Base-by-base conservation (phyloP, 2,797 vertebrate species). In the Tenualosa thibaudeaui region DNA sequence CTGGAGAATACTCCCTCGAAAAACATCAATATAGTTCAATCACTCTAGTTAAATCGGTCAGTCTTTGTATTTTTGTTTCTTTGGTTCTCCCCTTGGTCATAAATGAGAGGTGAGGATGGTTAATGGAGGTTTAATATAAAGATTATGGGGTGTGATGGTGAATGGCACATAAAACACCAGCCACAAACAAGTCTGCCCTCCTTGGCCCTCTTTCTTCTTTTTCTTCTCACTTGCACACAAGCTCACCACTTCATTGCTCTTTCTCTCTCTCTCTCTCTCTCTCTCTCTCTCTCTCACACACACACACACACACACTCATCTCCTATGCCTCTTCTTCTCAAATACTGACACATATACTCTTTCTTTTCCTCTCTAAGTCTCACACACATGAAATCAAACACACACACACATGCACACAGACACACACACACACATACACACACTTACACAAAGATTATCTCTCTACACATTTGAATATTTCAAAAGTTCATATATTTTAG, bases 61-160 rank as follows among this genome's bases (percentile, higher is more conserved):
- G 19, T 78, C 31, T 31, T 3, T 78, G 37, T 46, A 2, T 46
- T 22, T 46, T 78, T 78, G 0, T 46, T 46, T 43, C 26, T 71
- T 40, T 46, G 15, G 5, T 22, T 46, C 40, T 22, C 37, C 4
- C 8, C 37, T 46, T 22, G 43, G 71, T 43, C 17, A 78, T 78
- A 78, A 78, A 43, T 78, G 37, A 78, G 37, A 46, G 71, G 71
- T 78, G 71, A 78, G 1, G 43, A 78, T 78, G 40, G 40, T 19
- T 78, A 78, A 78, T 78, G 40, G 37, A 40, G 9, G 71, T 78
- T 46, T 78, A 22, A 78, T 78, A 78, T 78, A 90, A 81, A 89
- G 86, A 91, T 90, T 43, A 92, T 90, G 90, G 83, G 54, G 87
- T 94, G 93, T 90, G 85, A 93, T 92, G 91, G 92, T 85, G 51